Base-by-base conservation (phyloP, 1,140 invertebrate species). In the Alviniconcha marisindica region DNA sequence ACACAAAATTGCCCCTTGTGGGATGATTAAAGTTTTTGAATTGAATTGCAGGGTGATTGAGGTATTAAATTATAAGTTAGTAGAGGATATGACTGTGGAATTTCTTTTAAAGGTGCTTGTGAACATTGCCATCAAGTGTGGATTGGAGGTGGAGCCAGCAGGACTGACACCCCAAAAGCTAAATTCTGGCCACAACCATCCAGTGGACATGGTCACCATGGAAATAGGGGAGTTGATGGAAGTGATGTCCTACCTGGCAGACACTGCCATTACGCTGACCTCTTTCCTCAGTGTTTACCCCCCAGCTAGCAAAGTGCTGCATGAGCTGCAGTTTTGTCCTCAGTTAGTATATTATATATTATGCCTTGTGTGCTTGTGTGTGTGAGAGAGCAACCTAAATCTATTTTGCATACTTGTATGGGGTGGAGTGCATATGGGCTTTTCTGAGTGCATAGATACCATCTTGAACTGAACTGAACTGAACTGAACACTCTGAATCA, bases 171-270 rank as follows among this genome's bases (percentile, higher is more conserved):
- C 91, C 21, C 80, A 89, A 83, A 92, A 91, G 84, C 83, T 91
- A 18, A 44, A 44, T 40, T 77, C 83, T n/a, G 71, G 36, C 48
- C 28, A 76, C 24, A 82, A 51, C 15, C 33, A 80, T 21, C 77
- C 80, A 15, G 44, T 73, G 12, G 51, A 77, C 24, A 73, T 90
- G 54, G 63, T 82, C 54, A 84, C 84, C 18, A 88, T 92, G 80
- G 69, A 88, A 33, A 80, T 78, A 3, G 80, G 88, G 36, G 92
- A 94, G 1, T 93, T 96, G 31, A 94, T 95, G 83, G 96, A 97
- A 91, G 91, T 96, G n/a, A 93, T 96, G n/a, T 88, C 96, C 38
- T 96, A 96, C 88, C 88, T 96, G 24, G 87, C 96, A 83, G 96
- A 97, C 90, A 95, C 95, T 54, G 94, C 95, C 12, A 94, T 95